These are phyloP conservation scores for Brachionus rotundiformis DNA, from an alignment of 1,140 invertebrate genomes.

Conservation along the genomic window DNA sequence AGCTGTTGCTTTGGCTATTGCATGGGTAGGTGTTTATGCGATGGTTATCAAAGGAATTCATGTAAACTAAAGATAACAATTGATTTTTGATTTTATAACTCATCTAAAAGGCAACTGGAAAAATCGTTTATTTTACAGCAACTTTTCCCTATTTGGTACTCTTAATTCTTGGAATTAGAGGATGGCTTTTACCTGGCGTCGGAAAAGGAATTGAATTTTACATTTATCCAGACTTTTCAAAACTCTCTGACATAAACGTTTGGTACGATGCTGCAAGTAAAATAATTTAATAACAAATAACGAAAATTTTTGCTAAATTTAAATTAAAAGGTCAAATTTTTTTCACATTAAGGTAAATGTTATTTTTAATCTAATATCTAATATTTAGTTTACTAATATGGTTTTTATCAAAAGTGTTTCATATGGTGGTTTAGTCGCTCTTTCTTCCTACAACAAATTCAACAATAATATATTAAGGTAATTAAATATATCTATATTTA, in stretches of 20 bases:
- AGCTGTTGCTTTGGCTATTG: constrained; percentile 34
- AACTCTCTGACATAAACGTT: constrained; percentile 81
- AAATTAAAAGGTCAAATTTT: constrained; percentile 12
- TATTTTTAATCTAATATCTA: background rate
- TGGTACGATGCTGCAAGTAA: constrained; percentile 71
- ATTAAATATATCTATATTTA: background rate
- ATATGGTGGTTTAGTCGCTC: constrained; percentile 78
- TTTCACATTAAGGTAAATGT: constrained; percentile 42
- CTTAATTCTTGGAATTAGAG: constrained; percentile 83
- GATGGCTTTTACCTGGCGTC: constrained; percentile 90
- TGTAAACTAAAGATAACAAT: constrained; percentile 77
- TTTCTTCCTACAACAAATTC: constrained; percentile 79
- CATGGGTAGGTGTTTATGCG: constrained; percentile 53
- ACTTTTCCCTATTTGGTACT: constrained; percentile 94
- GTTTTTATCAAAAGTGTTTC: constrained; percentile 40
- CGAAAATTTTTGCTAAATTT: background rate
- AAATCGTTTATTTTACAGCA: constrained; percentile 91
- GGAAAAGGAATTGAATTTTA: constrained; percentile 85
- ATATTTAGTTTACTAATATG: too few relatives aligned
- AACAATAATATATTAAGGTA: constrained; percentile 63
- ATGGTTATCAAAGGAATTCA: constrained; percentile 56
- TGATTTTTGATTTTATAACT: background rate
- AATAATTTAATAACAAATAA: constrained; percentile 69
- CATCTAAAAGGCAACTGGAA: constrained; percentile 71
- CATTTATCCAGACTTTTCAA: constrained; percentile 85